phyloP scores from a whole-genome alignment of 2,113 vertebrate genomes.

The Entomyzon cyanotis region DNA sequence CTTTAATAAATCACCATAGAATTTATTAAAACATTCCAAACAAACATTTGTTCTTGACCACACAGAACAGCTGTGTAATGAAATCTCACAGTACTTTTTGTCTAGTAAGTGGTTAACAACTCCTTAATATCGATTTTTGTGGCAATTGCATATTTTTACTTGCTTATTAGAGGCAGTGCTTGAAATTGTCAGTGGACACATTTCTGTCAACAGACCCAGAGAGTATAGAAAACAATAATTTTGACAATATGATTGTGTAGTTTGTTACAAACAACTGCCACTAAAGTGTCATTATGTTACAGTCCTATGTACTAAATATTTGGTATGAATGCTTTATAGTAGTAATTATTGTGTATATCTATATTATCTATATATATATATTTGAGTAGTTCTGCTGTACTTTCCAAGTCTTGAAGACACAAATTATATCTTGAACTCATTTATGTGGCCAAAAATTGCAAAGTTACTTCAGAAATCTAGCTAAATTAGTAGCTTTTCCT shows the following conservation, averaged over 20 bases:
- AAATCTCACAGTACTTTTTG: background rate
- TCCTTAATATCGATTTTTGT: background rate
- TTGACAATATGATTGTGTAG: background rate
- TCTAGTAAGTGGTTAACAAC: background rate
- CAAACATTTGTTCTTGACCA: background rate
- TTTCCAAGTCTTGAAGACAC: background rate
- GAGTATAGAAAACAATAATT: background rate
- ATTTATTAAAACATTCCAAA: background rate
- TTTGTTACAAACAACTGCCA: background rate
- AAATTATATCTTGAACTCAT: background rate
- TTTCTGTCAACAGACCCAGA: background rate
- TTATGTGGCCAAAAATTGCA: background rate
- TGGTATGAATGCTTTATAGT: background rate
- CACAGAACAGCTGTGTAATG: background rate
- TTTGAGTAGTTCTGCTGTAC: background rate
- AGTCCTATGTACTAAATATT: background rate
- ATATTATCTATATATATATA: background rate
- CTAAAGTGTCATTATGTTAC: background rate
- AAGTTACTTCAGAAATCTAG: background rate
- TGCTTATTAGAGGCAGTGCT: background rate
- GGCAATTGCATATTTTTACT: background rate
- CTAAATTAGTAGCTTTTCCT: background rate
- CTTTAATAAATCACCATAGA: background rate
- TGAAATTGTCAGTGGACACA: background rate
- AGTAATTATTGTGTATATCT: background rate